Base-by-base conservation (phyloP, 2,113 vertebrate species). In the Leptobrachium leishanense region DNA sequence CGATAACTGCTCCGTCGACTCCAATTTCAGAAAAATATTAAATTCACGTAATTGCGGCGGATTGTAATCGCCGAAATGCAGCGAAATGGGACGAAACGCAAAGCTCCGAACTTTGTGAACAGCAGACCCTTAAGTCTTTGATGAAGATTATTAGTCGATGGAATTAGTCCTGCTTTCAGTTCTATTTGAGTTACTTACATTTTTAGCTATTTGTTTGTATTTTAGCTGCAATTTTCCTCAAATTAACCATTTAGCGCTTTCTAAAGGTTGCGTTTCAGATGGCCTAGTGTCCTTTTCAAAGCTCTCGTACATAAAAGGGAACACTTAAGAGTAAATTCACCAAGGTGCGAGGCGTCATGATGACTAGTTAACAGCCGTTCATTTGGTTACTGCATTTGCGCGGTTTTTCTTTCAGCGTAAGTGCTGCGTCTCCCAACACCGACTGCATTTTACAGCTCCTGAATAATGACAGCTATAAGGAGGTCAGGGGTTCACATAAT, bases 291-390 rank as follows among this genome's bases (percentile, higher is more conserved):
- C 64, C 8, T 1, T 46, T n/a, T 20, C 43, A 50, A 20, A 12
- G 15, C 63, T 67, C n/a, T 15, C 12, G 39, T 63, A 62, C 68
- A 62, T 39, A 46, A 63, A 41, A 41, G 39, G 55, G 39, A 6
- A 7, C 57, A 65, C 57, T 64, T 63, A 78, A 78, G 8, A 43
- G 46, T 67, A 31, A 50, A 50, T 63, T 70, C 31, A 71, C 76
- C 15, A 50, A 50, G 65, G 55, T 71, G 57, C 68, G 63, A 50
- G 53, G 15, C 44, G 50, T 59, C 40, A 79, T 79, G 73, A 73
- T 43, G 20, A 65, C 43, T 54, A n/a, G 57, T 67, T 79, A 79
- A 79, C 74, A 74, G 63, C 77, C 70, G 46, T 73, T 67, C 59
- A 79, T 73, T 40, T 12, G 44, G 46, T 6, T 20, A 46, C 41